Base-by-base conservation (phyloP, 2,888 invertebrate genomes). In the Chamaedrilus cognettii region DNA sequence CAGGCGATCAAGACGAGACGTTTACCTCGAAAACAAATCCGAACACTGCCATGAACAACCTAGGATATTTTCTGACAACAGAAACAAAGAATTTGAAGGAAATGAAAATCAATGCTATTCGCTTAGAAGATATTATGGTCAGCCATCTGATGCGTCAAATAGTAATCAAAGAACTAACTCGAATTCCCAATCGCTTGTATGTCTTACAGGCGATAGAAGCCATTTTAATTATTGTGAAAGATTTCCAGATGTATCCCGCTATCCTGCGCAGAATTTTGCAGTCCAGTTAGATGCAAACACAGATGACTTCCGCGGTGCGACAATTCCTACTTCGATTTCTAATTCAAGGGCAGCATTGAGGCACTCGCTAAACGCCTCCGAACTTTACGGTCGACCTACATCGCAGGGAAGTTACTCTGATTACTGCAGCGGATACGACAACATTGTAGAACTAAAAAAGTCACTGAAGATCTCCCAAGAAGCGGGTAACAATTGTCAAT, bases 341-440 rank as follows among this genome's bases (percentile, higher is more conserved):
- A 7, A 11, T 7, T 7, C 42, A 42, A 42, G 42, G 19, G 19
- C 7, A 7, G 42, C 42, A 11, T 11, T 42, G 42, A 42, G 42
- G 19, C 42, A 42, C 19, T 42, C 42, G 42, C 42, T 42, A 19
- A 42, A 42, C 42, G 7, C 42, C 19, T 19, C 42, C 42, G 42
- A 42, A 42, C 19, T 11, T 19, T 42, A 42, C 42, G 7, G 11
- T 19, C 7, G 11, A 7, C 7, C 19, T 42, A 11, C 42, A 42
- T 42, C 42, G 11, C 7, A n/a, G n/a, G n/a, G n/a, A n/a, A n/a
- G n/a, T n/a, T n/a, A 42, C 19, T 42, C 42, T 11, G 51, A 61
- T 50, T 50, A 63, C 64, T 63, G 56, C 32, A 28, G 60, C 51
- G 65, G 60, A 30, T 67, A 67, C 30, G 67, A 67, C 62, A 67